Evolutionary conservation across 2,797 vertebrate species (phyloP), one percentile per base, ranked within the genome.

Genomic region (Mormyrops attenuatus): DNA sequence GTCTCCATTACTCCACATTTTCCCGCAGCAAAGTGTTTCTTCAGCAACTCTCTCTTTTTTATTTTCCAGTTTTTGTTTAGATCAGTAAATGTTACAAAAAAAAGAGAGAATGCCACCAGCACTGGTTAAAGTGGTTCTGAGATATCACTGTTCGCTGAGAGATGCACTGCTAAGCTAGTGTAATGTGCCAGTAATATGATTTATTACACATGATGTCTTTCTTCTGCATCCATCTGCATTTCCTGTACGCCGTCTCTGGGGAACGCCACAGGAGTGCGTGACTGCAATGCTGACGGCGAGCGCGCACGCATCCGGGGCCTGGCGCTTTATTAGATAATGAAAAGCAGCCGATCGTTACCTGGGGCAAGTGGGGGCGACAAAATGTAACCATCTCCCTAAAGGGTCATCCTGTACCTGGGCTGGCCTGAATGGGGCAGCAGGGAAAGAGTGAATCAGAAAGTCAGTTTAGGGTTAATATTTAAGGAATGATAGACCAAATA

Each of bases 121-220:
- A 85, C 69, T 90, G 89, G 90, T 91, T 89, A 88, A 88, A 90
- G 91, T 90, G 91, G 92, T 92, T 92, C 89, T 7, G 73, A 89
- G 89, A 87, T 53, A 85, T 88, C 90, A 34, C 88, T 93, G 93
- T 94, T 94, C 93, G 93, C 93, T 89, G 90, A 73, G 89, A 82
- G 38, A 93, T 92, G 88, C 93, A 93, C 93, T 93, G 92, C 93
- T 91, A 93, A 93, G 92, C 93, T 92, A 57, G 88, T 57, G 66
- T 93, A 93, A 93, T 92, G 89, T 92, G 85, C 60, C 47, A 77
- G 94, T 94, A 92, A 89, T 92, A 91, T 90, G 89, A 92, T 95
- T 95, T 95, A 95, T 95, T 92, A 91, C 90, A 26, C 85, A 91
- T 93, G 91, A 94, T 92, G 90, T 93, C 89, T 86, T 88, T 69